A percentile compares a stretch with the other conserved stretches of the same genome.
phyloP scores from a whole-genome alignment of 2,797 vertebrate species.

The Propithecus perrieri region DNA sequence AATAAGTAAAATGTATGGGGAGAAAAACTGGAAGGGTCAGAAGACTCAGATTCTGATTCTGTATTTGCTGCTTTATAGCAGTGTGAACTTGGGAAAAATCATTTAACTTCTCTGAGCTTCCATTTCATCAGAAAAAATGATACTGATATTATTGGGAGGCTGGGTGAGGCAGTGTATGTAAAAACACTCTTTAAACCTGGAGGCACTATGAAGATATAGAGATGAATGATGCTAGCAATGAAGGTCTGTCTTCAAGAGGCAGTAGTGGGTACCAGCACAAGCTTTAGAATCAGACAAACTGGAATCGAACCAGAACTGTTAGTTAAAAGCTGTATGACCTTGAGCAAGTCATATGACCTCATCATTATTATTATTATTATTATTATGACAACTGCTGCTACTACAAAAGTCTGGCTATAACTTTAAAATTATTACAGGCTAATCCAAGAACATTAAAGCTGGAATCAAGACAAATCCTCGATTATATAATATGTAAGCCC shows the following conservation, averaged over 20 bases:
- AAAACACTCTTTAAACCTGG: neutral
- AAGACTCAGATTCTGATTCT: neutral
- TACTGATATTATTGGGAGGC: neutral
- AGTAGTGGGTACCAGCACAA: neutral
- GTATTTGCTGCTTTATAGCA: neutral
- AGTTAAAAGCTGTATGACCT: neutral
- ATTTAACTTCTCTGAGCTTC: neutral
- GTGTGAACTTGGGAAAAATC: neutral
- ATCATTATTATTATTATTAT: neutral
- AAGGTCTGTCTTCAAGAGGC: neutral
- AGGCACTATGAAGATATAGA: neutral
- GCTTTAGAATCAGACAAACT: neutral
- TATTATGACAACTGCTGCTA: neutral
- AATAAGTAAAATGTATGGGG: neutral
- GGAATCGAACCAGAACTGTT: neutral
- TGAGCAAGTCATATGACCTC: neutral
- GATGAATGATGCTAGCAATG: neutral
- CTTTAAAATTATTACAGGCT: neutral
- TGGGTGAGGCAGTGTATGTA: neutral
- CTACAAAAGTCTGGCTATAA: neutral
- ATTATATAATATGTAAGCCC: neutral
- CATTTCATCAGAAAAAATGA: neutral
- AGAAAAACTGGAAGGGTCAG: conserved; percentile 8
- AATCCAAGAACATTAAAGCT: neutral
- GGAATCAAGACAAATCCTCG: neutral